Evolutionary conservation across 1,140 invertebrate species (phyloP).

Genomic region (Zaprionus tsacasi): DNA sequence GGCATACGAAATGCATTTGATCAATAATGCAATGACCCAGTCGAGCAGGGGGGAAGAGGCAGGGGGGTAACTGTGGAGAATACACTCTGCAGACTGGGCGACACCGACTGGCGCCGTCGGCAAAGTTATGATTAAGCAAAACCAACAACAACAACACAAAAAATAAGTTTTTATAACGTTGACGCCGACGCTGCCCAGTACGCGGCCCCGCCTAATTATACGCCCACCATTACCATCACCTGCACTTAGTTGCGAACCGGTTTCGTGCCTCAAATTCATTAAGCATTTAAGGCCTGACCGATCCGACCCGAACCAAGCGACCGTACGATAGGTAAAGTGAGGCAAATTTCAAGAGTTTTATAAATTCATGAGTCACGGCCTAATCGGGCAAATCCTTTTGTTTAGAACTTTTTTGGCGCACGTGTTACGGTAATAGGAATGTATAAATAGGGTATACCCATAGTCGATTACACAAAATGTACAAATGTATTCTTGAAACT

Average conservation of each 20-base stretch:
- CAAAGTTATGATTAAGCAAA: slow-evolving; percentile 55
- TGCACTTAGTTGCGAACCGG: slow-evolving; percentile 41
- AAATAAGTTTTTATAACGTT: slow-evolving; percentile 25
- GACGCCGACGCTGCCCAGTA: slow-evolving; percentile 5
- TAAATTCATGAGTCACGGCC: slow-evolving; percentile 43
- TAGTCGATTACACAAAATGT: background rate
- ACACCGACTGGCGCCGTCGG: slow-evolving; percentile 55
- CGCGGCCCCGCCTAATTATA: slow-evolving; percentile 54
- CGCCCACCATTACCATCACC: slow-evolving; percentile 52
- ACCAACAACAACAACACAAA: background rate
- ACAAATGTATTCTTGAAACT: background rate
- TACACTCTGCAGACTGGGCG: background rate
- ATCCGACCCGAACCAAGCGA: background rate
- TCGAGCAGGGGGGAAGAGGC: background rate
- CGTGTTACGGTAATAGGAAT: background rate
- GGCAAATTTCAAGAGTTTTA: slow-evolving; percentile 32
- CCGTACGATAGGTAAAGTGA: background rate
- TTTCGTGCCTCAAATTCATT: slow-evolving; percentile 76
- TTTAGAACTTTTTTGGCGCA: background rate
- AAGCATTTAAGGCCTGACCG: slow-evolving; percentile 49
- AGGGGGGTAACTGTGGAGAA: background rate
- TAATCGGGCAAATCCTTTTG: slow-evolving; percentile 14
- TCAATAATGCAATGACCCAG: slow-evolving; percentile 77
- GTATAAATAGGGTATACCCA: background rate
- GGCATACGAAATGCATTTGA: slow-evolving; percentile 67